A percentile compares a stretch with the other conserved stretches of the same genome.
Evolutionary conservation across 2,797 vertebrate genomes (phyloP).

Genomic region (Oceanodroma leucorhoa): DNA sequence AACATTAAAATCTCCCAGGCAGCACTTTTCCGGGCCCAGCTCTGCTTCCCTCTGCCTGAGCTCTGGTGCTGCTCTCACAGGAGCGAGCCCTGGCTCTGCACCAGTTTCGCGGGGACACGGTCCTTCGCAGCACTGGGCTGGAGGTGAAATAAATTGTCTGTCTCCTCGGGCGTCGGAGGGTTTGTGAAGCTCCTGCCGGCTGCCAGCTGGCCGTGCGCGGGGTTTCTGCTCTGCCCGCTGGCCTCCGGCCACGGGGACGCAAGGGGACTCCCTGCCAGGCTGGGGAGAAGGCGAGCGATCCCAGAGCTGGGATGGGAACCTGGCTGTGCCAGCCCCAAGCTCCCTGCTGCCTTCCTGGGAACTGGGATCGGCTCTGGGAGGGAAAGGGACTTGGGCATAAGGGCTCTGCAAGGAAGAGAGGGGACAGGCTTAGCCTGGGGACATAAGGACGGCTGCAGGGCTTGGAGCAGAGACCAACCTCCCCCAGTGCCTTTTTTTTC

Average conservation of each 20-base stretch:
- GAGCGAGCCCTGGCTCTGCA: not conserved
- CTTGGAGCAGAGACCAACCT: not conserved
- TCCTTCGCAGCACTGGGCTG: rapidly evolving
- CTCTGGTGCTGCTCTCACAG: not conserved
- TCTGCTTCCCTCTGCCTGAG: not conserved
- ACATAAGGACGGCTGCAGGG: not conserved
- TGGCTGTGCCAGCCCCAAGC: rapidly evolving
- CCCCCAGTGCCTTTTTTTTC: rapidly evolving
- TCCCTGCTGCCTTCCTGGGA: not conserved
- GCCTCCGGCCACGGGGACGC: not conserved
- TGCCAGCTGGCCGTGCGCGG: not conserved
- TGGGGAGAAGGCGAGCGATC: not conserved
- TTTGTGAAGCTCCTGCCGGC: not conserved
- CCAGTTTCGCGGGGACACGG: rapidly evolving
- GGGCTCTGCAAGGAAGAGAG: not conserved
- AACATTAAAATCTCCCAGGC: not conserved
- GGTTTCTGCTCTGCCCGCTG: not conserved
- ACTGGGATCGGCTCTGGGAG: not conserved
- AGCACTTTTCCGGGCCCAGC: not conserved
- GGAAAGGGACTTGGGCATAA: not conserved
- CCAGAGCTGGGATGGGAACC: not conserved
- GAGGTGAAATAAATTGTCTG: not conserved
- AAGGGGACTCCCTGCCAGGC: not conserved
- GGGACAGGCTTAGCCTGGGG: not conserved
- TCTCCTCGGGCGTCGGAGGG: rapidly evolving